Base-by-base conservation (phyloP, 2,113 vertebrate species). In the Anser cygnoides region DNA sequence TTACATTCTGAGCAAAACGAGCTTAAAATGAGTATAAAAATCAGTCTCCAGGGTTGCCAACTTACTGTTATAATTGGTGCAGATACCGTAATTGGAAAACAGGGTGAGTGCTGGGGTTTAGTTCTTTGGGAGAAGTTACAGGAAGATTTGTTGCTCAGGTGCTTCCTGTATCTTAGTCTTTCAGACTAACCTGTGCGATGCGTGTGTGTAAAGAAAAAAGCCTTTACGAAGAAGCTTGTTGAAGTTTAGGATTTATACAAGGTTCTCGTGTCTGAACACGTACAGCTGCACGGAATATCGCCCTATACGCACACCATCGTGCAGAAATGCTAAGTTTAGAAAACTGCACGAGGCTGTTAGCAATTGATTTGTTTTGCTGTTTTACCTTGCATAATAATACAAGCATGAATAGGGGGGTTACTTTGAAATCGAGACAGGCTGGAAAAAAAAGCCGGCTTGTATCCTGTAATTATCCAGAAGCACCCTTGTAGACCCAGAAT, bases 291-390 rank as follows among this genome's bases (percentile, higher is more conserved):
- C 33, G 39, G 25, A 65, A 29, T 85, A 23, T 57, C 67, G 37
- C 70, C 52, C n/a, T 78, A 58, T 39, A 59, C 73, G 74, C 82
- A 74, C 75, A 54, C 44, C 78, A 3, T 46, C 1, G 3, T 59
- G 26, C 63, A 63, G 87, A 92, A 93, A 92, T 39, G 50, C 78
- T 84, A 90, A 78, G 87, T 93, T 93, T 84, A 79, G 84, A 91
- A 92, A 70, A 77, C 41, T 84, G 71, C 58, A 85, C n/a, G 17
- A 62, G 87, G 66, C 81, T 92, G 84, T 89, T 93, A 84, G 87
- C 62, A 82, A 59, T 91, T 76, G 66, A 87, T 96, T 90, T 84
- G 77, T 97, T 97, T 97, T 86, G 80, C 79, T 76, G 28, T 63
- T 95, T 90, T 82, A 33, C 37, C 89, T 95, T 35, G 55, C 94